These are phyloP conservation scores for Procambarus clarkii DNA, from an alignment of 1,140 invertebrate genomes.

Conservation along the genomic window DNA sequence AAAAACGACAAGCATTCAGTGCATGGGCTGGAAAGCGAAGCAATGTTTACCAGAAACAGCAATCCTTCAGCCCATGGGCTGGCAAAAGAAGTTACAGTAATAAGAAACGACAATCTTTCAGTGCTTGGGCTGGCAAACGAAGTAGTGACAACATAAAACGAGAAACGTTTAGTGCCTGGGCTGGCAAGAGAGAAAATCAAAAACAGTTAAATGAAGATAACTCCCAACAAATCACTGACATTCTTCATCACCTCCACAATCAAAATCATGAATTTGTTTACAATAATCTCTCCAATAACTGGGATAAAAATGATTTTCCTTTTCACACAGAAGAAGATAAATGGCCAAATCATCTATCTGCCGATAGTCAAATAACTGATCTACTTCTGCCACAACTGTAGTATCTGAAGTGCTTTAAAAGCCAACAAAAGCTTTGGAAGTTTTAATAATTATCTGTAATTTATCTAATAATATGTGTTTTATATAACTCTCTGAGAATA, in stretches of 20 bases:
- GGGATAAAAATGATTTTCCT: not conserved
- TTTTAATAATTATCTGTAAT: no score
- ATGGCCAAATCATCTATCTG: not conserved
- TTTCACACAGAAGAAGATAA: slow-evolving; percentile 8
- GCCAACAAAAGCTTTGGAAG: not conserved
- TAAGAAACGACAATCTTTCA: slow-evolving; percentile 3
- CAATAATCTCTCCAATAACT: not conserved
- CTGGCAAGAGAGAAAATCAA: not conserved
- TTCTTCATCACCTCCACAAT: not conserved
- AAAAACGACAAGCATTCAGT: slow-evolving; percentile 23
- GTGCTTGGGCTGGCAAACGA: slow-evolving; percentile 19
- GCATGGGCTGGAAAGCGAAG: slow-evolving; percentile 34
- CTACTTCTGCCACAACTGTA: not conserved
- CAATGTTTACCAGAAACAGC: slow-evolving; percentile 1
- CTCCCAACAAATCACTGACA: not conserved
- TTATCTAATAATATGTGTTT: no score
- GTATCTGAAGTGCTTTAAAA: not conserved
- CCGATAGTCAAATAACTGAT: not conserved
- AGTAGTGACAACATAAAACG: not conserved
- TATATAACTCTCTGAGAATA: no score
- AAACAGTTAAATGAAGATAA: no score
- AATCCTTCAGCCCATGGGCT: slow-evolving; percentile 32
- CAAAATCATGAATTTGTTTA: not conserved
- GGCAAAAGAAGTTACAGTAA: slow-evolving; percentile 4
- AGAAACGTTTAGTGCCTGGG: slow-evolving; percentile 26